A percentile compares a stretch with the other conserved stretches of the same genome.
Conservation (phyloP, 2,113 vertebrate species). For the Daboia siamensis region DNA sequence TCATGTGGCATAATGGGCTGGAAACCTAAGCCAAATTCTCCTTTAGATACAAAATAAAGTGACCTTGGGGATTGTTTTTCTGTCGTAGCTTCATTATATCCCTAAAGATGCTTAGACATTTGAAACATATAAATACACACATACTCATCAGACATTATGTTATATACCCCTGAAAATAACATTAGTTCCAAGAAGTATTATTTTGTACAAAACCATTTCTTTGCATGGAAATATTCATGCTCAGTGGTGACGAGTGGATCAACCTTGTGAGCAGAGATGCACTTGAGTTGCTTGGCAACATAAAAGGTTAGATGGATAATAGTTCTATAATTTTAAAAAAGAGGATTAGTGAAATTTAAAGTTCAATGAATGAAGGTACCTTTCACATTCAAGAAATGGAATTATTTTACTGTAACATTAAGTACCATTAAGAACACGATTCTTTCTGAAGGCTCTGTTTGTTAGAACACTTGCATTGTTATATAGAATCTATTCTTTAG, state of each 20-base stretch:
- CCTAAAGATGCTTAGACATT: neutral
- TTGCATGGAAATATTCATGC: slow-evolving; percentile 34
- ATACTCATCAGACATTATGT: neutral
- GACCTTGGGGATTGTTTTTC: neutral
- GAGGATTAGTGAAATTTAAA: slow-evolving; percentile 24
- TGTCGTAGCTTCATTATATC: neutral
- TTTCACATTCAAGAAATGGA: neutral
- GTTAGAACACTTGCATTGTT: neutral
- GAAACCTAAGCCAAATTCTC: neutral
- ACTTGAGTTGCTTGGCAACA: slow-evolving; percentile 35
- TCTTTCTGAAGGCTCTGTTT: neutral
- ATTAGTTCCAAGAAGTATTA: neutral
- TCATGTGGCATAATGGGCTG: neutral
- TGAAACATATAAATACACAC: neutral
- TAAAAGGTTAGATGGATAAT: slow-evolving; percentile 3
- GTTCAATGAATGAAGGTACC: slow-evolving; percentile 21
- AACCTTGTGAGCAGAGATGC: slow-evolving; percentile 40
- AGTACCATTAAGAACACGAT: neutral
- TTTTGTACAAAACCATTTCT: neutral
- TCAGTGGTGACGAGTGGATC: slow-evolving; percentile 31
- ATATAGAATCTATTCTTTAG: neutral
- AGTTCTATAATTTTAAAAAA: slow-evolving; percentile 25
- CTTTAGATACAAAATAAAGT: neutral
- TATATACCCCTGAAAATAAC: neutral
- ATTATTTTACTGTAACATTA: neutral